phyloP scores from a whole-genome alignment of 1,140 invertebrate genomes.

The Drosophila ananassae region DNA sequence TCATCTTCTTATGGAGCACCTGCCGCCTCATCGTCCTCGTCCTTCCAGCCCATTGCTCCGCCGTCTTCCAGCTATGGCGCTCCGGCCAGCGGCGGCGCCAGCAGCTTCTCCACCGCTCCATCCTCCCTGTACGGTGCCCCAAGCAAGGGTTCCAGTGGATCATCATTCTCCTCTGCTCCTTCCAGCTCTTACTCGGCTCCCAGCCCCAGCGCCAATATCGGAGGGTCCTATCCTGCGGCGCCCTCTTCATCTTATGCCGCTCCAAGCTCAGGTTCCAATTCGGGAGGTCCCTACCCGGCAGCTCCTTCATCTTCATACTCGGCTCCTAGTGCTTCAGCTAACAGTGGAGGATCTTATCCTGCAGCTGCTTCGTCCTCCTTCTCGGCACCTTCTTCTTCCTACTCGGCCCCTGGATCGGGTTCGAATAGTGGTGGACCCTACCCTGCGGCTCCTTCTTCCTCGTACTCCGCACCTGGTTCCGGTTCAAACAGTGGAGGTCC shows the following conservation, averaged over 20 bases:
- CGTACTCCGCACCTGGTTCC: slow-evolving; percentile 53
- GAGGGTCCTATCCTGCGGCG: slow-evolving; percentile 54
- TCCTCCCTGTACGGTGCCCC: slow-evolving; percentile 68
- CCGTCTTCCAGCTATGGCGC: slow-evolving; percentile 48
- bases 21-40: slow-evolving; percentile 63
- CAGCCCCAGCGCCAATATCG: slow-evolving; percentile 41
- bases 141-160: slow-evolving; percentile 23
- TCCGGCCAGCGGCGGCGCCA: slow-evolving; percentile 53
- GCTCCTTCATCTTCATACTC: slow-evolving; percentile 53
- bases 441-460: slow-evolving; percentile 71
- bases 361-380: slow-evolving; percentile 47
- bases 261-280: slow-evolving; percentile 30
- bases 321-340: slow-evolving; percentile 35
- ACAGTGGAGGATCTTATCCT: slow-evolving; percentile 36
- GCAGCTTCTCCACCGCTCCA: slow-evolving; percentile 66
- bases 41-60: slow-evolving; percentile 66
- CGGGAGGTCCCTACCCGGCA: slow-evolving; percentile 51
- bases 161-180: slow-evolving; percentile 45
- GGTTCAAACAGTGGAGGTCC: slow-evolving; percentile 38
- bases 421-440: slow-evolving; percentile 80
- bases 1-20: slow-evolving; percentile 84
- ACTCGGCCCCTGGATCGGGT: slow-evolving; percentile 30
- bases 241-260: slow-evolving; percentile 72
- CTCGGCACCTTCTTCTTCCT: slow-evolving; percentile 45
- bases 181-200: slow-evolving; percentile 56